A percentile compares a stretch with the other conserved stretches of the same genome.
Evolutionary conservation across 2,888 invertebrate genomes (phyloP).

Genomic region (Brachycybe producta): DNA sequence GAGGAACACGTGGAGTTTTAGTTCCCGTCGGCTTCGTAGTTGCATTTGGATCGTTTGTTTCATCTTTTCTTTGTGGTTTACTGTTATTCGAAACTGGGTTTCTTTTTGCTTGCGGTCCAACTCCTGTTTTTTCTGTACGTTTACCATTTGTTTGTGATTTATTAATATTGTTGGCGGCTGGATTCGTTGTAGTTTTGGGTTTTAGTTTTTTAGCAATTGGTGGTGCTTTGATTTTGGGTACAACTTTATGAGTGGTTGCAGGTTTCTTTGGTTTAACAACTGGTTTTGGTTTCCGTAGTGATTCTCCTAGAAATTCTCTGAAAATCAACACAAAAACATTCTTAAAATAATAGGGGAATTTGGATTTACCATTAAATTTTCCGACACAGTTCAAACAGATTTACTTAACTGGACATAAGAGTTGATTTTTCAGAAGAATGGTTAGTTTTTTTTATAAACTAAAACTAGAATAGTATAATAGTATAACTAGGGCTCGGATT

Average conservation of each 20-base stretch:
- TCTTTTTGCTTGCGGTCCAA: neutral
- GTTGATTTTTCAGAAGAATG: too few species aligned
- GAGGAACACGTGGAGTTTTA: neutral
- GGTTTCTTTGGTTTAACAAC: constrained; percentile 1
- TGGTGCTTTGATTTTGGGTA: constrained; percentile 14
- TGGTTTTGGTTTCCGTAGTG: neutral
- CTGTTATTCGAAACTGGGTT: neutral
- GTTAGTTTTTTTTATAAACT: too few species aligned
- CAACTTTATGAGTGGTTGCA: neutral
- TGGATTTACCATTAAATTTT: neutral
- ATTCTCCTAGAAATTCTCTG: constrained; percentile 1
- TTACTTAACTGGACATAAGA: too few species aligned
- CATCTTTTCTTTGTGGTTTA: constrained; percentile 3
- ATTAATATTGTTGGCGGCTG: neutral
- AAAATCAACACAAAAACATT: neutral
- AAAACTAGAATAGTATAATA: too few species aligned
- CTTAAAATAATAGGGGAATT: too few species aligned
- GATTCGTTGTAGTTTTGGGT: neutral
- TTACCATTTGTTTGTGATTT: neutral
- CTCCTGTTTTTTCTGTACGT: neutral
- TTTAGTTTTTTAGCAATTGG: constrained; percentile 1
- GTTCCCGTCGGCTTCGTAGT: neutral
- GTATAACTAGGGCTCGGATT: too few species aligned
- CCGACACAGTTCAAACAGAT: too few species aligned
- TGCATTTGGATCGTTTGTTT: neutral